Percentiles rank a stretch among this genome's conserved stretches.
These are phyloP conservation scores for Dichetophora obliterata DNA, from an alignment of 2,888 invertebrate genomes.

Conservation along the genomic window DNA sequence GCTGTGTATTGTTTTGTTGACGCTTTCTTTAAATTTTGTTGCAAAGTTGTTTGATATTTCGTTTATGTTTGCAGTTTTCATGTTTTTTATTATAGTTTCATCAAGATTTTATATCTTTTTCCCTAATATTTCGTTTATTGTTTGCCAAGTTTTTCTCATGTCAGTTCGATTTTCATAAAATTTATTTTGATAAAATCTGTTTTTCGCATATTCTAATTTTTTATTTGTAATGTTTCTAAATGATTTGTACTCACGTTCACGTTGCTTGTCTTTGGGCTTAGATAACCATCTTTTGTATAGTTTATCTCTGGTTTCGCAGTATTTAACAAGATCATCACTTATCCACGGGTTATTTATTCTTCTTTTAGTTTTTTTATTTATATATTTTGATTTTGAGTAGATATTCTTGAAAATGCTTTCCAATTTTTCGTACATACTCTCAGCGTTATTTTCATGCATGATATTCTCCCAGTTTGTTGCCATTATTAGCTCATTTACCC, in stretches of 20 bases:
- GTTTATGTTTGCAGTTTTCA: conserved; percentile 8
- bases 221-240: conserved; percentile 31
- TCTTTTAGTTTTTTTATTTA: background rate
- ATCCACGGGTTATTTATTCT: conserved; percentile 5
- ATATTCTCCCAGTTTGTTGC: conserved; percentile 12
- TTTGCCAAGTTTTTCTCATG: conserved; percentile 33
- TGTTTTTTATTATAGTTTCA: conserved; percentile 23
- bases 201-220: conserved; percentile 26
- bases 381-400: background rate
- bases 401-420: background rate
- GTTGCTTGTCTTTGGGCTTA: conserved; percentile 2
- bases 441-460: background rate
- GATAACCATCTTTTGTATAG: conserved; percentile 29
- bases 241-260: conserved; percentile 21
- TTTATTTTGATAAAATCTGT: conserved; percentile 28
- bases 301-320: conserved; percentile 18
- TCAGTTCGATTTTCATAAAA: conserved; percentile 26
- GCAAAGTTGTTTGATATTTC: conserved; percentile 29
- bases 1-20: conserved; percentile 12
- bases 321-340: background rate
- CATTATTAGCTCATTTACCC: conserved; percentile 6
- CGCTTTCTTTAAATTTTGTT: conserved; percentile 13
- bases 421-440: background rate
- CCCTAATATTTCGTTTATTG: conserved; percentile 35
- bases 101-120: conserved; percentile 33